Evolutionary conservation across 2,113 vertebrate species (phyloP).

Genomic region (Strix uralensis): DNA sequence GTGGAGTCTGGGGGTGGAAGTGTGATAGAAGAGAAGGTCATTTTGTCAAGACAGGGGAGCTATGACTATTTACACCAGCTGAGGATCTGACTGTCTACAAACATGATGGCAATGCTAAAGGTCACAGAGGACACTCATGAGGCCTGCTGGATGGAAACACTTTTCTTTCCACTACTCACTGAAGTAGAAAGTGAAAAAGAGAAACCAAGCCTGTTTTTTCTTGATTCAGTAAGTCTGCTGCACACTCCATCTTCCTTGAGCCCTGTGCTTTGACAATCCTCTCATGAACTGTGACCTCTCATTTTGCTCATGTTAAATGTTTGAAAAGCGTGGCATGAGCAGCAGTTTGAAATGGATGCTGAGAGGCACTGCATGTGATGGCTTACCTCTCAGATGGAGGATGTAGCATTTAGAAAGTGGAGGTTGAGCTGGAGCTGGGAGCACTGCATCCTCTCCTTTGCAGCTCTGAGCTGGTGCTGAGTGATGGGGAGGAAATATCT

Average conservation of each 20-base stretch:
- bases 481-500: conserved; percentile 20
- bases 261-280: not conserved
- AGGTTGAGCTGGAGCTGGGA: not conserved
- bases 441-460: not conserved
- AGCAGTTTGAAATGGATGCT: not conserved
- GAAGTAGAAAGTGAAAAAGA: conserved; percentile 24
- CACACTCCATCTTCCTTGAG: not conserved
- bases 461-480: not conserved
- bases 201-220: not conserved
- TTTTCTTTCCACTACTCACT: not conserved
- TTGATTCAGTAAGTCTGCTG: not conserved
- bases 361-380: not conserved
- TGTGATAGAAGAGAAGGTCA: conserved; percentile 11
- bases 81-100: not conserved
- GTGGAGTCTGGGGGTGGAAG: conserved; percentile 2
- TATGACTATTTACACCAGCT: not conserved
- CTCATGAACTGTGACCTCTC: not conserved
- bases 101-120: not conserved
- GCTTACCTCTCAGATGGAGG: not conserved
- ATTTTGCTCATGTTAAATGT: not conserved
- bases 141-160: not conserved
- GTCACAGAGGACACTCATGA: not conserved
- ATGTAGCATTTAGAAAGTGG: not conserved
- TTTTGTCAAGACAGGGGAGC: not conserved
- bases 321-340: not conserved